phyloP scores from a whole-genome alignment of 1,140 invertebrate species.

The Pararge aegeria region DNA sequence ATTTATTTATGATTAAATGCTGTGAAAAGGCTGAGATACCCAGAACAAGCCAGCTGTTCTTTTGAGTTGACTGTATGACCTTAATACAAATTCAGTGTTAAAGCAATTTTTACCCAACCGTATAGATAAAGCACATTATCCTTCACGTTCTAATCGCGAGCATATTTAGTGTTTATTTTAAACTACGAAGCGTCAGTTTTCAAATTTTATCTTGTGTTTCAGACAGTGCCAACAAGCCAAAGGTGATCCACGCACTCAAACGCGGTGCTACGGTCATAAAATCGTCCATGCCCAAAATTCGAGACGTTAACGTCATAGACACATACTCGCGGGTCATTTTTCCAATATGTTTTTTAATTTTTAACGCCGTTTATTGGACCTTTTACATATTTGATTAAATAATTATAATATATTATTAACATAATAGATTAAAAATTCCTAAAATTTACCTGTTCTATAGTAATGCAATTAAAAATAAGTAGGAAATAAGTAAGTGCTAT shows the following conservation, averaged over 20 bases:
- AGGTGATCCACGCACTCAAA: conserved; percentile 88
- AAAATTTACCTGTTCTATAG: not conserved
- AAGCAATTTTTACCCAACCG: too few relatives aligned
- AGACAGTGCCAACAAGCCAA: conserved; percentile 81
- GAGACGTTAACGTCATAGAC: conserved; percentile 98
- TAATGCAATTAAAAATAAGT: too few relatives aligned
- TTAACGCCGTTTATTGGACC: conserved; percentile 96
- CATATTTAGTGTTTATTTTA: too few relatives aligned
- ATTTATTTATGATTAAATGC: too few relatives aligned
- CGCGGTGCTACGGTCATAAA: conserved; percentile 89
- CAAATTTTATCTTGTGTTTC: conserved; percentile 31
- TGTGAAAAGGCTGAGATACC: too few relatives aligned
- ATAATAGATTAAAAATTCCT: not conserved
- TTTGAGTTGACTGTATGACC: too few relatives aligned
- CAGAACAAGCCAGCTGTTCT: too few relatives aligned
- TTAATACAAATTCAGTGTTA: too few relatives aligned
- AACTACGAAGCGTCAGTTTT: too few relatives aligned
- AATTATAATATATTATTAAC: not conserved
- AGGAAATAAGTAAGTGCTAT: too few relatives aligned
- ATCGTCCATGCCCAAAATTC: conserved; percentile 94
- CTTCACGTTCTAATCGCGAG: too few relatives aligned
- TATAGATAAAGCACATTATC: too few relatives aligned
- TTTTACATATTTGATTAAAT: conserved; percentile 90
- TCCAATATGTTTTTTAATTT: conserved; percentile 95
- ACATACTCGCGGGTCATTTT: conserved; percentile 97